Evolutionary conservation across 2,113 vertebrate genomes (phyloP), one percentile per base, ranked within the genome.

Genomic region (Chunga burmeisteri): DNA sequence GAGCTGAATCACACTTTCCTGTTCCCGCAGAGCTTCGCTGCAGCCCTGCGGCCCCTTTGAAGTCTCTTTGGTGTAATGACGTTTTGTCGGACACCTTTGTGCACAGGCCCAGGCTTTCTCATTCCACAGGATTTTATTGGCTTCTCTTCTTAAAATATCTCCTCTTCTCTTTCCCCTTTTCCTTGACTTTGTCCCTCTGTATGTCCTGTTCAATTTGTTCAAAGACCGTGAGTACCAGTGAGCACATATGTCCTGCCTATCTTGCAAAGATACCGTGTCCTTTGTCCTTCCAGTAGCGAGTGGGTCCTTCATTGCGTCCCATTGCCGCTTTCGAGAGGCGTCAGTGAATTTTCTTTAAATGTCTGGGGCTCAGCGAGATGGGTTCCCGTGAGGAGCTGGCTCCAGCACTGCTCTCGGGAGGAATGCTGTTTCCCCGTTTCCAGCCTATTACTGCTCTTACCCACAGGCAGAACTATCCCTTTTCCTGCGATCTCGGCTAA

Each of bases 131-230:
- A 44, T 34, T 95, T 91, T 93, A 66, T 71, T 93, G 87, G 90
- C 65, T 91, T 92, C 25, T 3, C 49, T 74, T 77, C 73, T 81
- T 34, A 36, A 58, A 62, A 59, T 7, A 82, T 30, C 52, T 84
- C 87, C 77, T 90, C 81, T 93, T 82, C 78, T 66, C 88, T 78
- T 85, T 85, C 86, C 67, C 65, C 52, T 67, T 85, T 70, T 13
- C 67, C 49, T 21, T 59, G 74, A 18, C 55, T 49, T 50, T 56
- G 68, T 50, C 40, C 68, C 65, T 55, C 17, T 74, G 22, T 50
- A 6, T 16, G 22, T 40, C 53, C 79, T 21, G 78, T 11, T 66
- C 46, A 7, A 6, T 88, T 30, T 74, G 66, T 23, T 92, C 67
- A 42, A 40, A 61, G 44, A 3, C 70, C 44, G 50, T 11, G 65